Evolutionary conservation across 2,797 vertebrate genomes (phyloP), one percentile per base, ranked within the genome.

Genomic region (Syndactyla subalaris): DNA sequence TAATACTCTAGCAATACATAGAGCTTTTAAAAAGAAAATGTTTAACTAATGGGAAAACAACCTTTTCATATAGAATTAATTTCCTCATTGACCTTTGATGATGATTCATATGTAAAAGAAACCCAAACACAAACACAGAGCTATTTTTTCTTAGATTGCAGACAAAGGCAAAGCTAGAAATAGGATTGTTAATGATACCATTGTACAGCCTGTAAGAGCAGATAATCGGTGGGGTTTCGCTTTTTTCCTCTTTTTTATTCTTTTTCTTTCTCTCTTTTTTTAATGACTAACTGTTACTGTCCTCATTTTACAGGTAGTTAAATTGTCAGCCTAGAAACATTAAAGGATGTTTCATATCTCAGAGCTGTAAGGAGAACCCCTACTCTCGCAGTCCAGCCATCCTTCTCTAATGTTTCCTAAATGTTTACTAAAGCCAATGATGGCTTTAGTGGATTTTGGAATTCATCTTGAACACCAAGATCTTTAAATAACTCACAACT

Each of bases 1-100:
- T 82, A 71, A 85, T 85, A 63, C 76, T 84, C 74, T 43, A 87
- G 24, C 46, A 90, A 58, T 66, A 79, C 9, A 62, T 1, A 79
- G 6, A 51, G 49, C 39, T 89, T 95, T 92, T 71, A 61, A 63
- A 92, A 92, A 73, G 16, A 48, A 92, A 94, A 48, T 46, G 36
- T 90, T 95, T 93, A 85, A 89, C 65, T 93, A 87, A 84, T 55
- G 62, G 77, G 84, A 83, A 91, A 94, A 65, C 63, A 88, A 79
- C 49, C 52, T 85, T 92, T 90, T 88, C 58, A 74, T 62, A 61
- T 13, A 48, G 22, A 54, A 43, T 89, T 85, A 66, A 39, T 70
- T 87, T 92, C 66, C 67, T 93, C 61, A 78, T 95, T 97, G 95
- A 94, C 46, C 65, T 95, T 94, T 94, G 89, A 51, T 24, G 34